Conservation (phyloP, 2,888 invertebrate species). For the Dinocampus coccinellae region DNA sequence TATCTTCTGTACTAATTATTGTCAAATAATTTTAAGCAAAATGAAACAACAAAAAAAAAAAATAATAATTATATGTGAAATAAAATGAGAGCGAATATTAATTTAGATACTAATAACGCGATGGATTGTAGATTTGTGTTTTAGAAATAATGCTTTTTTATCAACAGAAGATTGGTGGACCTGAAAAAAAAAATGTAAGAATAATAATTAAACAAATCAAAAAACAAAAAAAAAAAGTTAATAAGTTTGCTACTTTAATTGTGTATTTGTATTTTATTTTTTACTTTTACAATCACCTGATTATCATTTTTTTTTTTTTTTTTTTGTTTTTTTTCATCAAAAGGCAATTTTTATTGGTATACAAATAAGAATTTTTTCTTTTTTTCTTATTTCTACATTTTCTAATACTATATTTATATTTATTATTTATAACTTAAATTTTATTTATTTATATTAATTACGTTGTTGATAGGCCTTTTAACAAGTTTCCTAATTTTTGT, state of each 20-base stretch:
- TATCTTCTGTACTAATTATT: background rate
- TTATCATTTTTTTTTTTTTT: background rate
- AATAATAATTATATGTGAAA: background rate
- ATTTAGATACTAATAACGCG: background rate
- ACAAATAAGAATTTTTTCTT: conserved; percentile 16
- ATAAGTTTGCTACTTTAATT: conserved; percentile 53
- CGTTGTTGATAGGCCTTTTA: conserved; percentile 68
- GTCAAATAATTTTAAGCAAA: background rate
- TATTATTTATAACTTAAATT: background rate
- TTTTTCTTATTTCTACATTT: background rate
- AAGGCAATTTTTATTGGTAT: background rate
- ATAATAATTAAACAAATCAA: conserved; percentile 44
- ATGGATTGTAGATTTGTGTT: conserved; percentile 7
- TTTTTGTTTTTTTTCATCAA: too few relatives aligned
- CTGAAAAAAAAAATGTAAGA: conserved; percentile 12
- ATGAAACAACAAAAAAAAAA: background rate
- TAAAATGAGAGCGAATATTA: background rate
- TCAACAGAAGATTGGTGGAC: background rate
- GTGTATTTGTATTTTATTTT: conserved; percentile 42
- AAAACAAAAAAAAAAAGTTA: conserved; percentile 46
- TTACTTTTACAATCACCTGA: background rate
- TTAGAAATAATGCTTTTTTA: conserved; percentile 19
- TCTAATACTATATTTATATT: background rate
- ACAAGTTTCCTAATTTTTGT: conserved; percentile 79
- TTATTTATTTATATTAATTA: conserved; percentile 16